Base-by-base conservation (phyloP, 2,113 vertebrate species). In the Cyprinus carpio region DNA sequence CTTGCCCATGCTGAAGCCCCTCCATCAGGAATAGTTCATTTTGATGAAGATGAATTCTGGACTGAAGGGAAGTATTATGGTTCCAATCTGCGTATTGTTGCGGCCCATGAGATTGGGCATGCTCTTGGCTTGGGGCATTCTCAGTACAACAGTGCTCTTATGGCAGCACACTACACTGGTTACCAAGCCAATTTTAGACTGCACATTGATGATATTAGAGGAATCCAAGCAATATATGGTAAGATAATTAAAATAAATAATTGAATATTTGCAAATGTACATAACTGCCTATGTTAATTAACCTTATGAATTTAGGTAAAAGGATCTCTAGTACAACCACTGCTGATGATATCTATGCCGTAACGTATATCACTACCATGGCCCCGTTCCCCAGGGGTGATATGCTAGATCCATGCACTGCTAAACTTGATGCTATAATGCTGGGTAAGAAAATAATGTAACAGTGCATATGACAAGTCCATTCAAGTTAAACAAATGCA, bases 71-170 rank as follows among this genome's bases (percentile, higher is more conserved):
- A 91, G 4, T 93, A 91, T 72, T 87, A 85, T 0, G 97, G 97
- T 0, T 93, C 95, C 65, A 98, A 97, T 90, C 93, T 98, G 62
- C 95, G 96, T 20, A 96, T 98, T 83, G 95, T 98, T 4, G 96
- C 96, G 4, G 95, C 96, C 64, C 96, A 98, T n/a, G 97, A 98
- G 89, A 94, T 97, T 4, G 97, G 97, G 51, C 96, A 97, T 1
- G 96, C 96, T 31, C 94, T 98, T 40, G 96, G 97, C 2, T 93
- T 98, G 72, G 96, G 95, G 34, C 97, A 97, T 89, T 98, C 96
- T 40, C 92, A 96, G 79, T 94, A 92, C 54, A 92, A 88, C 4
- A 89, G 85, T 0, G 94, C 97, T 2, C 94, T 98, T 75, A 98
- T 97, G 96, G 96, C 95, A 0, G 94, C 96, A 0, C 85, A 96